These are phyloP conservation scores for Ophion slaviceki DNA, from an alignment of 2,888 invertebrate genomes.

Conservation along the genomic window DNA sequence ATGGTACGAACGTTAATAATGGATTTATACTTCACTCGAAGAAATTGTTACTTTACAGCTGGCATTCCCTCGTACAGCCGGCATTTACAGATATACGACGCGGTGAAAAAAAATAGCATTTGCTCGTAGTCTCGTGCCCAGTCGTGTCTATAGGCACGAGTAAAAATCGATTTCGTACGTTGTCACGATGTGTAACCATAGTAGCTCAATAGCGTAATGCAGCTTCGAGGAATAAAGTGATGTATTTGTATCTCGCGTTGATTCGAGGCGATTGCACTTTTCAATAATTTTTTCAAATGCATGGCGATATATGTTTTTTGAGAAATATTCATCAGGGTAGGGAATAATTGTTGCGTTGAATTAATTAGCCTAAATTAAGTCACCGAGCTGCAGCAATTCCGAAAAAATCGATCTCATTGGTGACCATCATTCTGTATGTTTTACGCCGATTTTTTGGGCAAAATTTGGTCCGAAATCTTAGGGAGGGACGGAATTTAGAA, in stretches of 20 bases:
- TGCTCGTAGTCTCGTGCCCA: conserved; percentile 35
- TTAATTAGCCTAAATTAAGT: no score
- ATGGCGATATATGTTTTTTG: no score
- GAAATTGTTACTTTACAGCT: conserved; percentile 39
- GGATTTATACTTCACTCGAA: conserved; percentile 31
- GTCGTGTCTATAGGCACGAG: conserved; percentile 42
- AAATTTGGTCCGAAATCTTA: no score
- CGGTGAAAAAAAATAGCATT: conserved; percentile 55
- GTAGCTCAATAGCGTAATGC: conserved; percentile 73
- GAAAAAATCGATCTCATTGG: no score
- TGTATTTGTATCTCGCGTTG: not conserved
- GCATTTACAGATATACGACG: conserved; percentile 48
- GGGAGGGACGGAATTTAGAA: no score
- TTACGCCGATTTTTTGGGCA: no score
- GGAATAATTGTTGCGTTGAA: no score
- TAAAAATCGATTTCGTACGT: conserved; percentile 75
- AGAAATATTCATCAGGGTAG: no score
- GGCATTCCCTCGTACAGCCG: conserved; percentile 23
- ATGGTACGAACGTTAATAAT: conserved; percentile 57
- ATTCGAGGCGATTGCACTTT: not conserved
- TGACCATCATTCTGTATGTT: no score
- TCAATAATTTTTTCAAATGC: no score
- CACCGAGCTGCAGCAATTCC: no score
- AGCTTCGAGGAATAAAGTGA: conserved; percentile 4
- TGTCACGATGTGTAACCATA: conserved; percentile 77